These are phyloP conservation scores for Antennarius striatus DNA, from an alignment of 2,113 vertebrate genomes.

Conservation along the genomic window DNA sequence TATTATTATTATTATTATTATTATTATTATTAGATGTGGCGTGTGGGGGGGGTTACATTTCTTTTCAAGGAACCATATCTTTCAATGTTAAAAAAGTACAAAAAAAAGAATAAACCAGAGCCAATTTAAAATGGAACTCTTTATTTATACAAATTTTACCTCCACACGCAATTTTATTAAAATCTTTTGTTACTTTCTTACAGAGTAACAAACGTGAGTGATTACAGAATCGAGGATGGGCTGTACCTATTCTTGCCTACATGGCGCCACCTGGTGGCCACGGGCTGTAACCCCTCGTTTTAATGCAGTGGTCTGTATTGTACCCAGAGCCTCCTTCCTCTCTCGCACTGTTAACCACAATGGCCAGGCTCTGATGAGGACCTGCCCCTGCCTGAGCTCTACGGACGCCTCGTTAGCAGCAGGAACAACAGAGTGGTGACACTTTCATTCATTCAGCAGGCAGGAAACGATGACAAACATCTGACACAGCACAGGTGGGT, in stretches of 20 bases:
- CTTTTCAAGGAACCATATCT: too few species aligned
- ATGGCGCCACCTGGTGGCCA: conserved; percentile 57
- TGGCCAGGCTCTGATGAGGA: conserved; percentile 55
- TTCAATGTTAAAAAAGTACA: too few species aligned
- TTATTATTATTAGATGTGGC: too few species aligned
- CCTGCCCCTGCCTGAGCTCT: conserved; percentile 18
- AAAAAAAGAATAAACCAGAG: too few species aligned
- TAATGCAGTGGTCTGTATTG: conserved; percentile 10
- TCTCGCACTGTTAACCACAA: conserved; percentile 52
- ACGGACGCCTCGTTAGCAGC: conserved; percentile 44
- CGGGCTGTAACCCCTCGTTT: not conserved
- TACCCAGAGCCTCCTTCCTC: conserved; percentile 55
- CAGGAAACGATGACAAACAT: conserved; percentile 28
- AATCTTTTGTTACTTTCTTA: too few species aligned
- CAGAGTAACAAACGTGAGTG: too few species aligned
- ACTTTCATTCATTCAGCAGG: not conserved
- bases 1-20: too few species aligned
- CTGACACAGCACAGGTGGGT: conserved; percentile 48
- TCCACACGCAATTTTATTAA: too few species aligned
- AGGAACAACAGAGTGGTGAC: not conserved
- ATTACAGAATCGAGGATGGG: too few species aligned
- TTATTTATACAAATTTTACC: too few species aligned
- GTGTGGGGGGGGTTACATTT: too few species aligned
- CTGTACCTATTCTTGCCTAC: not conserved
- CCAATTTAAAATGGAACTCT: too few species aligned